These are phyloP conservation scores for Camponotus pennsylvanicus DNA, from an alignment of 1,140 invertebrate species.

Conservation along the genomic window DNA sequence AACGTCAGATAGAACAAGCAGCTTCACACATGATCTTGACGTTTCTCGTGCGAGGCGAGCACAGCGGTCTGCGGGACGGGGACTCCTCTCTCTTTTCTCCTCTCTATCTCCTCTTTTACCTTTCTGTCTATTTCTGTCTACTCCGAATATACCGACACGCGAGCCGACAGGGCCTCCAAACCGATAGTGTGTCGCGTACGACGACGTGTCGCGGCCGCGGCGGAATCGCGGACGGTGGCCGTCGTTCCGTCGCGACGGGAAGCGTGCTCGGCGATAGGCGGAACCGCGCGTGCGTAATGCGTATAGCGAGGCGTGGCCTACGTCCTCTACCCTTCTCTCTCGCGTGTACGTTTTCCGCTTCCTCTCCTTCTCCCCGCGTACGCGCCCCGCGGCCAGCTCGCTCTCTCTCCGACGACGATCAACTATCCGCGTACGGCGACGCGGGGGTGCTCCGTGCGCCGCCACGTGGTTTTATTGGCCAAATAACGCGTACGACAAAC, in stretches of 20 bases:
- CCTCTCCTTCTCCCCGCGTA: conserved; percentile 11
- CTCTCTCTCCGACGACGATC: conserved; percentile 30
- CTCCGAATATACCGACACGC: conserved; percentile 20
- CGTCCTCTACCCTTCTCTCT: conserved; percentile 8
- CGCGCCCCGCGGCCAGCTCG: conserved; percentile 48
- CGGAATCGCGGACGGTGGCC: conserved; percentile 59
- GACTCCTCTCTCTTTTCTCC: neutral
- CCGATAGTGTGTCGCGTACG: conserved; percentile 66
- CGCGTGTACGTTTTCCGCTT: neutral
- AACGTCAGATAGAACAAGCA: neutral
- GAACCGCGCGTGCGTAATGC: conserved; percentile 76
- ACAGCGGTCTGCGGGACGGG: neutral
- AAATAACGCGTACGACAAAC: conserved; percentile 85
- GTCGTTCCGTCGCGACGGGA: conserved; percentile 58
- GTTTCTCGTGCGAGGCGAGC: conserved; percentile 5
- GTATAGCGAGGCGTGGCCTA: conserved; percentile 70
- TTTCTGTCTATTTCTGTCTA: neutral
- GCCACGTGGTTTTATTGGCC: conserved; percentile 85
- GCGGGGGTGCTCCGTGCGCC: conserved; percentile 67
- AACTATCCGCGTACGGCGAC: conserved; percentile 31
- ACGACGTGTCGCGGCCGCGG: conserved; percentile 63
- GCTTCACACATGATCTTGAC: conserved; percentile 19
- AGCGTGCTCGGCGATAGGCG: conserved; percentile 77
- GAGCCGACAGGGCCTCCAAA: conserved; percentile 41
- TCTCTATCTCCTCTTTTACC: neutral